Evolutionary conservation across 2,888 invertebrate species (phyloP), one percentile per base, ranked within the genome.

Genomic region (Tinea semifulvella): DNA sequence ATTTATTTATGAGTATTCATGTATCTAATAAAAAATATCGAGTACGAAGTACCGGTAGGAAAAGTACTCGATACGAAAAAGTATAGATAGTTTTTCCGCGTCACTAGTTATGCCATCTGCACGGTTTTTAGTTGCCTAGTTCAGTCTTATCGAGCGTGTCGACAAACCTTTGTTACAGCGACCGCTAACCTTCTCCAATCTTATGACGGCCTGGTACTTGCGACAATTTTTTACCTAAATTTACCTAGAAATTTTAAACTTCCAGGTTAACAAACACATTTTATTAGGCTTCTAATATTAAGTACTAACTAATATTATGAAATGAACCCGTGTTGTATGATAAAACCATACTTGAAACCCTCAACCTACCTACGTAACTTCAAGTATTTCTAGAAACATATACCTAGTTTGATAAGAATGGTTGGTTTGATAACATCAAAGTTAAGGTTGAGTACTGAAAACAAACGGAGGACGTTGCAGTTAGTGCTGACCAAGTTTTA

Each of bases 81-180:
- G n/a, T n/a, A n/a, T n/a, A n/a, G n/a, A n/a, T n/a, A n/a, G n/a
- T n/a, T n/a, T n/a, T n/a, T n/a, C n/a, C n/a, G n/a, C n/a, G n/a
- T n/a, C n/a, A n/a, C n/a, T n/a, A n/a, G n/a, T 47, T 35, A 13
- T 59, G 18, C 60, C 66, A 65, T 66, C 65, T 62, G 59, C 65
- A 60, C 55, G 11, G 36, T 38, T 18, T 13, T 39, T 49, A 60
- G 63, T 59, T 54, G 61, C 65, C 57, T 49, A 42, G 51, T 59
- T 61, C 61, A 72, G 74, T 62, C 66, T 70, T 75, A 76, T 75
- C 75, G 67, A 54, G 53, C 56, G 55, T 42, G 42, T 26, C 42
- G 42, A 42, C 47, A 47, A 47, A 36, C 38, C 19, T 35, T 22
- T 31, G 43, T 43, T 43, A 28, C 27, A 26, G 43, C 27, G 25